phyloP scores from a whole-genome alignment of 2,888 invertebrate species.

The Antitype chi region DNA sequence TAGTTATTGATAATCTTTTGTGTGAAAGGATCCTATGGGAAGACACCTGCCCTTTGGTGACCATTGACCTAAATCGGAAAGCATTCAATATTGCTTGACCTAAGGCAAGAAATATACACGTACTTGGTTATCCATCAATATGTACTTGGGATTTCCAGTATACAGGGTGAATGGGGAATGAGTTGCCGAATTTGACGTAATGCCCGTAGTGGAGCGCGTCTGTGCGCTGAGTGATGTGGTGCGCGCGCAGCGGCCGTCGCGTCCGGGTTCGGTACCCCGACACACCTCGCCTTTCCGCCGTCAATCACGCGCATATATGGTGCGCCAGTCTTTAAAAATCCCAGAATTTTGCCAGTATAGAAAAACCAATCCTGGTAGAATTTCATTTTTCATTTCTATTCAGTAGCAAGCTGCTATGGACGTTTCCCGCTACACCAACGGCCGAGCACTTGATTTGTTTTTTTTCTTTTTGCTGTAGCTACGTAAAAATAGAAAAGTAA shows the following conservation, averaged over 20 bases:
- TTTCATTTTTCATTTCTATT: neutral
- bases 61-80: constrained; percentile 11
- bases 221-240: too few relatives aligned
- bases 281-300: too few relatives aligned
- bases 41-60: constrained; percentile 7
- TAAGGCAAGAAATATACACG: neutral
- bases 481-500: too few relatives aligned
- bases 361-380: neutral
- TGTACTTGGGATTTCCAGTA: neutral
- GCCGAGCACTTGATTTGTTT: neutral
- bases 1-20: neutral
- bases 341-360: neutral
- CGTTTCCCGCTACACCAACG: neutral
- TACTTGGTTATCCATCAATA: neutral
- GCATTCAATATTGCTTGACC: constrained; percentile 9
- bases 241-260: too few relatives aligned
- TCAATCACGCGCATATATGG: too few relatives aligned
- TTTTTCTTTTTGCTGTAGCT: neutral
- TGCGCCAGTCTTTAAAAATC: too few relatives aligned
- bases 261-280: too few relatives aligned
- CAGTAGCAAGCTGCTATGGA: neutral
- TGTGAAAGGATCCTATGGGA: neutral
- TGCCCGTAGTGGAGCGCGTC: too few relatives aligned
- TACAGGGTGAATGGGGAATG: neutral
- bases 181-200: neutral